A percentile compares a stretch with the other conserved stretches of the same genome.
Conservation (phyloP, 2,797 vertebrate species). For the Hozukius guyotensis region DNA sequence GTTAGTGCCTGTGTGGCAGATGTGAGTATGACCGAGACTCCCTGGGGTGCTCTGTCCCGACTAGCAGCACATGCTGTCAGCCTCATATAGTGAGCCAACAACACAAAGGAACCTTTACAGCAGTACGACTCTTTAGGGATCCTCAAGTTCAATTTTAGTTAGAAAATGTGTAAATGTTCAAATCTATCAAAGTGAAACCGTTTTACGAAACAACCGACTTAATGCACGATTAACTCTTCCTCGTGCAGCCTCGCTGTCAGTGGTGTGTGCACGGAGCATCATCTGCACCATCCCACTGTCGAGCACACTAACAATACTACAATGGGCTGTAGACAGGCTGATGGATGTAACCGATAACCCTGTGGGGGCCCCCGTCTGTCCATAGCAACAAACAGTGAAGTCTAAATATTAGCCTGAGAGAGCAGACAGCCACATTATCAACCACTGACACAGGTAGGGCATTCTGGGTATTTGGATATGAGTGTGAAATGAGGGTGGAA, state of each 20-base stretch:
- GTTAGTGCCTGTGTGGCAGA: slow-evolving; percentile 39
- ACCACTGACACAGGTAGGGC: background rate
- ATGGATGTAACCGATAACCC: slow-evolving; percentile 1
- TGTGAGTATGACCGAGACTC: slow-evolving; percentile 38
- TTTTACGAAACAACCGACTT: background rate
- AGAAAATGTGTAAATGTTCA: background rate
- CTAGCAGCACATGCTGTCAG: slow-evolving; percentile 49
- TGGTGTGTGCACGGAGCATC: background rate
- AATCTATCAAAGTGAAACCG: background rate
- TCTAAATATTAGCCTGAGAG: background rate
- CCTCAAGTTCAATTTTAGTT: background rate
- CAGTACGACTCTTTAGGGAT: background rate
- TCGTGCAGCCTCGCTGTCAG: background rate
- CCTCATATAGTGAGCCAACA: slow-evolving; percentile 6
- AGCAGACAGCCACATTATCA: background rate
- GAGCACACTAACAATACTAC: background rate
- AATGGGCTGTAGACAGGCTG: background rate
- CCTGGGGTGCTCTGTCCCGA: slow-evolving; percentile 34
- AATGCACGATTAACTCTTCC: background rate
- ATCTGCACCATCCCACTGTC: background rate
- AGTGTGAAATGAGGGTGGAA: background rate
- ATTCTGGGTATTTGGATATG: background rate
- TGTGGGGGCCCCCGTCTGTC: background rate
- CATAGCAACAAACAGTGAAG: background rate
- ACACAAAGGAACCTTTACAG: background rate